These are phyloP conservation scores for Steromphala cineraria DNA, from an alignment of 2,888 invertebrate species.

Conservation along the genomic window DNA sequence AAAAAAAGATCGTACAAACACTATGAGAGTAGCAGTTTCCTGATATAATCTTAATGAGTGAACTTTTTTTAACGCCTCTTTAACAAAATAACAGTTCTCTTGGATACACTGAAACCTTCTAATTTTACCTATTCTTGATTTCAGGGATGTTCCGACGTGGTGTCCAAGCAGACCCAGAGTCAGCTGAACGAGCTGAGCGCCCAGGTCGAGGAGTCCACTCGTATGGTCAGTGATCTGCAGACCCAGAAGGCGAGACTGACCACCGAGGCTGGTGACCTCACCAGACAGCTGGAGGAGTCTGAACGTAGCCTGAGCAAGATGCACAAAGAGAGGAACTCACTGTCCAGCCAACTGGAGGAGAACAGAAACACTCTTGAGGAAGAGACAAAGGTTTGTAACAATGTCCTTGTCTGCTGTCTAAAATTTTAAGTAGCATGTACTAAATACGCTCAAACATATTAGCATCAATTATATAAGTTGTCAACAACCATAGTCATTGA, in stretches of 20 bases:
- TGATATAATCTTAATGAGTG: too few relatives aligned
- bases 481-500: too few relatives aligned
- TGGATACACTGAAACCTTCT: too few relatives aligned
- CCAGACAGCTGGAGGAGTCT: constrained; percentile 97
- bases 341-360: constrained; percentile 97
- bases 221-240: constrained; percentile 94
- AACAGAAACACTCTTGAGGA: constrained; percentile 98
- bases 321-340: constrained; percentile 91
- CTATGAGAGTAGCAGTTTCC: too few relatives aligned
- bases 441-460: too few relatives aligned
- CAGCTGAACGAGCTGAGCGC: constrained; percentile 95
- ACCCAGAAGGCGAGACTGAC: constrained; percentile 92
- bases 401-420: too few relatives aligned
- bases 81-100: too few relatives aligned
- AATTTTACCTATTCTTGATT: background rate
- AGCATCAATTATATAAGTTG: too few relatives aligned
- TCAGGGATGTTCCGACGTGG: constrained; percentile 97
- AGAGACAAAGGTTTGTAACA: constrained; percentile 81
- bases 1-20: too few relatives aligned
- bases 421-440: too few relatives aligned
- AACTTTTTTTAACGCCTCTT: too few relatives aligned
- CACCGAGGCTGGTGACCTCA: constrained; percentile 96
- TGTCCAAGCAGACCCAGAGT: constrained; percentile 97
- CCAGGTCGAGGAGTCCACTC: constrained; percentile 97
- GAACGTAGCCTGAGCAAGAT: constrained; percentile 97